phyloP scores from a whole-genome alignment of 2,113 vertebrate species.

The Megaleporinus macrocephalus region DNA sequence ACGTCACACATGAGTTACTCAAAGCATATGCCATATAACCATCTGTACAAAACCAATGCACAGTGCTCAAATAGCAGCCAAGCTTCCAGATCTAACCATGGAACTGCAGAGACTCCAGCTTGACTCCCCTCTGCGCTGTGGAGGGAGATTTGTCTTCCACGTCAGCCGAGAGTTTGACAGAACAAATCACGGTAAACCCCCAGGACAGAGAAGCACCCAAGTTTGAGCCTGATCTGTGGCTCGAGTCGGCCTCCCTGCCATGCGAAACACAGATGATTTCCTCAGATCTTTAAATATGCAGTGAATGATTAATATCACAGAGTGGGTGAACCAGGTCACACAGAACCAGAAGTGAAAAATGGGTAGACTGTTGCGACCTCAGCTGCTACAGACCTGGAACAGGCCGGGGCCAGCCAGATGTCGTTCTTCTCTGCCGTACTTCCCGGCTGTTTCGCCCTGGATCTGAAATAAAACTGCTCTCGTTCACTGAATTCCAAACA shows the following conservation, averaged over 20 bases:
- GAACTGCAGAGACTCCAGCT: conserved; percentile 3
- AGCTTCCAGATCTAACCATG: background rate
- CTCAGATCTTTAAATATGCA: background rate
- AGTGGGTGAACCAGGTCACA: background rate
- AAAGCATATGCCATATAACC: background rate
- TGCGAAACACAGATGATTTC: background rate
- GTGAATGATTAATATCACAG: background rate
- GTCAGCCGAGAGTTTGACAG: conserved; percentile 22
- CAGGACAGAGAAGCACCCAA: background rate
- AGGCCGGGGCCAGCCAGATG: background rate
- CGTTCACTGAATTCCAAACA: background rate
- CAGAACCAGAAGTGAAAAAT: background rate
- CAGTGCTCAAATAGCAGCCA: background rate
- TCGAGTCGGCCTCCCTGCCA: background rate
- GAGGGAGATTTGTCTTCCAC: background rate
- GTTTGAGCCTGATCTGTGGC: background rate
- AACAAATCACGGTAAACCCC: background rate
- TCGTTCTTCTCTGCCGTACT: background rate
- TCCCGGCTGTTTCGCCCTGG: background rate
- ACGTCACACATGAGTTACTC: too few species aligned
- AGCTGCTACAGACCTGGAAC: background rate
- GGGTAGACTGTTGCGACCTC: background rate
- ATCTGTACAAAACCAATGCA: background rate
- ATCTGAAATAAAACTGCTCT: background rate
- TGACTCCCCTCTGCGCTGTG: background rate